Percentiles rank a stretch among this genome's conserved stretches.
Evolutionary conservation across 2,113 vertebrate genomes (phyloP).

Genomic region (Jaculus jaculus): DNA sequence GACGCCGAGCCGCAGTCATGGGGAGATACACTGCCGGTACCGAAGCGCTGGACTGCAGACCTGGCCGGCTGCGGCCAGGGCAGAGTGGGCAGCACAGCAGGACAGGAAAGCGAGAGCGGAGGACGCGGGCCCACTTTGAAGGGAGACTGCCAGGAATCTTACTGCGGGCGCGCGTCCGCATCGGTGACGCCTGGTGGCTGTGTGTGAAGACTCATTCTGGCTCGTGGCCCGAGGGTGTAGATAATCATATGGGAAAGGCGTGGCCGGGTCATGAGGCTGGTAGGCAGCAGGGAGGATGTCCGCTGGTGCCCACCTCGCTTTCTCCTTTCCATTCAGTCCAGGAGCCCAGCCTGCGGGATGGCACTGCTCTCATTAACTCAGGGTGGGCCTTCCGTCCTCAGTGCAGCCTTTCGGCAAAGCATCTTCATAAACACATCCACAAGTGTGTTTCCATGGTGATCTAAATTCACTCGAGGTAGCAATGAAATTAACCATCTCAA

Average conservation of each 20-base stretch:
- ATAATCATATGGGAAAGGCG: neutral
- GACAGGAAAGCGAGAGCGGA: too few relatives aligned
- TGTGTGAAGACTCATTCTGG: too few relatives aligned
- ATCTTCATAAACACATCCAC: neutral
- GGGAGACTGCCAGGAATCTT: too few relatives aligned
- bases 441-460: neutral
- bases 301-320: rapidly evolving
- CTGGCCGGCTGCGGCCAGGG: too few relatives aligned
- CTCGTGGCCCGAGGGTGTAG: too few relatives aligned
- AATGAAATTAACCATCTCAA: neutral
- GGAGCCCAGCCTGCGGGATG: too few relatives aligned
- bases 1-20: rapidly evolving
- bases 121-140: too few relatives aligned
- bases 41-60: rapidly evolving
- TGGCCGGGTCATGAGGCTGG: too few relatives aligned
- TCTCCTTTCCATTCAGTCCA: neutral
- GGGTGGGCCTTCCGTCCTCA: neutral
- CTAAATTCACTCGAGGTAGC: neutral
- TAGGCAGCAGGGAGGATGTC: neutral
- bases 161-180: too few relatives aligned
- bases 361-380: neutral
- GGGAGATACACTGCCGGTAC: rapidly evolving
- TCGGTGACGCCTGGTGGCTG: too few relatives aligned
- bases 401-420: neutral
- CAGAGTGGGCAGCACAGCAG: neutral